Evolutionary conservation across 1,140 invertebrate species (phyloP).

Genomic region (Drosophila novamexicana): DNA sequence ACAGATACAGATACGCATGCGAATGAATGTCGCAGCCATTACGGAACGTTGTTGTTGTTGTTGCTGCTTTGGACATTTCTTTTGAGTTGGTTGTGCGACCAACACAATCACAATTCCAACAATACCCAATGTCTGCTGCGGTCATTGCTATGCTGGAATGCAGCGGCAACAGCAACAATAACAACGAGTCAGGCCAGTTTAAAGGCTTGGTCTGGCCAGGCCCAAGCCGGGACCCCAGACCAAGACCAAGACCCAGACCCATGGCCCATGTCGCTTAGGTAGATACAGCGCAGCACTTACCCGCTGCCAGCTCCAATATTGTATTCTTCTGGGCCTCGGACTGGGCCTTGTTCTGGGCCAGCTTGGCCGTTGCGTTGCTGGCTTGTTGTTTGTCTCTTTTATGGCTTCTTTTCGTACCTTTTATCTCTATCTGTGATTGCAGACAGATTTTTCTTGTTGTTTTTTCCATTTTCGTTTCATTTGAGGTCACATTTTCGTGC

Average conservation of each 20-base stretch:
- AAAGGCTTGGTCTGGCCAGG: conserved; percentile 65
- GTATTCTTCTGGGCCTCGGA: conserved; percentile 23
- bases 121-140: conserved; percentile 68
- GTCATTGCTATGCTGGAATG: conserved; percentile 80
- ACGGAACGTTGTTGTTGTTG: conserved; percentile 51
- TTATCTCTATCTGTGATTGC: conserved; percentile 77
- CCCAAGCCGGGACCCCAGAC: conserved; percentile 1
- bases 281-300: conserved; percentile 43
- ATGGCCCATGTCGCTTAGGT: conserved; percentile 53
- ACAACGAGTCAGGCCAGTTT: conserved; percentile 47
- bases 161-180: conserved; percentile 39
- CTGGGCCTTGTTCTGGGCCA: conserved; percentile 37
- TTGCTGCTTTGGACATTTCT: conserved; percentile 56
- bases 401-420: conserved; percentile 79
- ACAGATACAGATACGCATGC: conserved; percentile 73
- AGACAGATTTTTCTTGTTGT: conserved; percentile 61
- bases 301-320: conserved; percentile 28
- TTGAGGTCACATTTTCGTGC: conserved; percentile 71
- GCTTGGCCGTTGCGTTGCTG: conserved; percentile 15
- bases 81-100: conserved; percentile 49
- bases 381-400: conserved; percentile 80
- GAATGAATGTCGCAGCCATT: conserved; percentile 82
- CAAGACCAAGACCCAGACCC: conserved; percentile 28
- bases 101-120: conserved; percentile 52
- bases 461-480: conserved; percentile 12